Conservation (phyloP, 2,113 vertebrate species). For the Pantherophis guttatus region DNA sequence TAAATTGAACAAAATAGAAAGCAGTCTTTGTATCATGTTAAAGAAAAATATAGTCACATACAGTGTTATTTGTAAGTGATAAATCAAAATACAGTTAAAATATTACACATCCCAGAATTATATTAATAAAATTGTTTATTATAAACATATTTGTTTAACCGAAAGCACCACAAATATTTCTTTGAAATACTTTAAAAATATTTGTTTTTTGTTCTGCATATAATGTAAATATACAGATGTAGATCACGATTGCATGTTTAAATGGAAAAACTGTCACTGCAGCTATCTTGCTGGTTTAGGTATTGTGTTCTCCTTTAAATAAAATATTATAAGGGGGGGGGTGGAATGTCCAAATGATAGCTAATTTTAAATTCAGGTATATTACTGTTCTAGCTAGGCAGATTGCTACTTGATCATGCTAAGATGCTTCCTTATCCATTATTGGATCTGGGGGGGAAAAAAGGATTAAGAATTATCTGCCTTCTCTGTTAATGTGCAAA, state of each 20-base stretch:
- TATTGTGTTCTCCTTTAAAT: conserved; percentile 64
- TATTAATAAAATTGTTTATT: not conserved
- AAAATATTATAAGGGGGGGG: conserved; percentile 47
- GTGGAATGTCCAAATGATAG: conserved; percentile 26
- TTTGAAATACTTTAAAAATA: conserved; percentile 13
- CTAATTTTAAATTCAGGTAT: conserved; percentile 82
- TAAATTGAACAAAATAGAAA: conserved; percentile 2
- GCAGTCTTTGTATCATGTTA: conserved; percentile 27
- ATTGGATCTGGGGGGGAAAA: conserved; percentile 86
- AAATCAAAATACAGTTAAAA: not conserved
- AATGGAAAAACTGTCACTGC: conserved; percentile 32
- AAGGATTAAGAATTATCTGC: conserved; percentile 95
- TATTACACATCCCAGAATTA: not conserved
- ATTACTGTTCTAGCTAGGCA: conserved; percentile 82
- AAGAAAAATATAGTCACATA: not conserved
- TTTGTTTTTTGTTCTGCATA: conserved; percentile 35
- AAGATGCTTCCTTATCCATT: conserved; percentile 87
- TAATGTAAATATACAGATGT: conserved; percentile 30
- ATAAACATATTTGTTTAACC: conserved; percentile 33
- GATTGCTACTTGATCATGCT: conserved; percentile 89
- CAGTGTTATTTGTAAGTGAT: not conserved
- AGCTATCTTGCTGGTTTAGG: conserved; percentile 44
- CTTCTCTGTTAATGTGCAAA: conserved; percentile 91
- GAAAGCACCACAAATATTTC: conserved; percentile 13
- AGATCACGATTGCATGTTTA: conserved; percentile 33